Percentiles rank a stretch among this genome's conserved stretches.
Conservation (phyloP, 2,888 invertebrate species). For the Xestia xanthographa region DNA sequence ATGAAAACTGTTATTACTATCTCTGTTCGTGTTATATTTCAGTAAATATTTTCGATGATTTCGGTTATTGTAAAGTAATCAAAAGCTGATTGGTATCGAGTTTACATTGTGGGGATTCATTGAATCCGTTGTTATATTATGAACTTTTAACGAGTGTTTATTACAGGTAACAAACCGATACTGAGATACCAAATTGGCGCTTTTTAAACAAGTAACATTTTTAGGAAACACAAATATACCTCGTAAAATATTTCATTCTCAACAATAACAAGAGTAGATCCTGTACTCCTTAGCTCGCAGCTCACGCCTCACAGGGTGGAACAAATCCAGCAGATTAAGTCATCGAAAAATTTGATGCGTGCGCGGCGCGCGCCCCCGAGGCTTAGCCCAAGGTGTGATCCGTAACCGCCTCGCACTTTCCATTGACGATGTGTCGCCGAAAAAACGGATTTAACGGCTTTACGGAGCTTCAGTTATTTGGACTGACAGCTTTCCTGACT, state of each 20-base stretch:
- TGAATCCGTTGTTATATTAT: neutral
- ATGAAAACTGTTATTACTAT: slow-evolving; percentile 45
- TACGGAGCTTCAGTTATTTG: slow-evolving; percentile 69
- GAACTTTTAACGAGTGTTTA: slow-evolving; percentile 18
- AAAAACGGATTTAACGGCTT: slow-evolving; percentile 78
- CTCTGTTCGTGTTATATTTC: slow-evolving; percentile 31
- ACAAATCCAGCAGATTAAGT: slow-evolving; percentile 78
- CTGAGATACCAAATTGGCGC: neutral
- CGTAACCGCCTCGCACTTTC: slow-evolving; percentile 70
- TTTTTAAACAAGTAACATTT: slow-evolving; percentile 18
- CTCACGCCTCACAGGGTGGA: slow-evolving; percentile 69
- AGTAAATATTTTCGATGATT: slow-evolving; percentile 26
- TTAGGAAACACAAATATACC: neutral
- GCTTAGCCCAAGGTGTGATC: slow-evolving; percentile 76
- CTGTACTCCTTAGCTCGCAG: slow-evolving; percentile 60
- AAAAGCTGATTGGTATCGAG: slow-evolving; percentile 25
- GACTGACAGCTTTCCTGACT: slow-evolving; percentile 71
- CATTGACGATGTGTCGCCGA: slow-evolving; percentile 75
- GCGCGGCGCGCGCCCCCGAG: slow-evolving; percentile 74
- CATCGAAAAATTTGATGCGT: slow-evolving; percentile 84
- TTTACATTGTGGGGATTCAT: slow-evolving; percentile 25
- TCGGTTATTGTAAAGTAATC: slow-evolving; percentile 37
- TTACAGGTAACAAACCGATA: neutral
- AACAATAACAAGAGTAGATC: slow-evolving; percentile 27
- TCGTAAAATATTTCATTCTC: slow-evolving; percentile 10